Base-by-base conservation (phyloP, 2,113 vertebrate species). In the Cyphomyrus plagiostoma region DNA sequence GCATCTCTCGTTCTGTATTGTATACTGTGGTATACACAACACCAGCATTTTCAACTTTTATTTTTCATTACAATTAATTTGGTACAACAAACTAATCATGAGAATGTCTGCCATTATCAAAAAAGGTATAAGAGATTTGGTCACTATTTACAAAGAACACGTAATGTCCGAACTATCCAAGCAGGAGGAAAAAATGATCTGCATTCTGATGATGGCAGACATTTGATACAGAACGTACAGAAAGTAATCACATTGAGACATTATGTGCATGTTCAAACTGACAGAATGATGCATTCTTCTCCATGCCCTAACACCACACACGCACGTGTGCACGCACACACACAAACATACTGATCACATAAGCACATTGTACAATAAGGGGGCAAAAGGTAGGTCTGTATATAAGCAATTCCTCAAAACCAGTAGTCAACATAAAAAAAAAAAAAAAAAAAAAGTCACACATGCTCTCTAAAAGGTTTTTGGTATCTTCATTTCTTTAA, bases 71-170 rank as follows among this genome's bases (percentile, higher is more conserved):
- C 94, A 96, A 96, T 94, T 95, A 94, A 96, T 94, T 42, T 93
- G 93, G 94, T 96, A 96, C 94, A 96, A 95, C 95, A 94, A 95
- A 93, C 94, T 95, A 92, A 94, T 94, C 94, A 93, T 93, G 95
- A 95, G 94, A 95, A 96, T 97, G 96, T 96, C 96, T 97, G 96
- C 96, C 93, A 91, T 95, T 97, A 95, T 96, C 96, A 96, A 96
- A 96, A 49, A 80, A 80, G 93, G 91, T 95, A 94, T 95, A 96
- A 95, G 95, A 95, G 95, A 95, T 97, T 97, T 96, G 96, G 96
- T 97, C 95, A 96, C 96, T 98, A 97, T 97, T 97, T 98, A 98
- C 97, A 97, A 92, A 97, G 93, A 96, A 96, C 93, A 94, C 94
- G 94, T 95, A 92, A 93, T 95, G 94, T 96, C 95, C 94, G 94